Evolutionary conservation across 2,888 invertebrate genomes (phyloP), one percentile per base, ranked within the genome.

Genomic region (Nomada fucata): DNA sequence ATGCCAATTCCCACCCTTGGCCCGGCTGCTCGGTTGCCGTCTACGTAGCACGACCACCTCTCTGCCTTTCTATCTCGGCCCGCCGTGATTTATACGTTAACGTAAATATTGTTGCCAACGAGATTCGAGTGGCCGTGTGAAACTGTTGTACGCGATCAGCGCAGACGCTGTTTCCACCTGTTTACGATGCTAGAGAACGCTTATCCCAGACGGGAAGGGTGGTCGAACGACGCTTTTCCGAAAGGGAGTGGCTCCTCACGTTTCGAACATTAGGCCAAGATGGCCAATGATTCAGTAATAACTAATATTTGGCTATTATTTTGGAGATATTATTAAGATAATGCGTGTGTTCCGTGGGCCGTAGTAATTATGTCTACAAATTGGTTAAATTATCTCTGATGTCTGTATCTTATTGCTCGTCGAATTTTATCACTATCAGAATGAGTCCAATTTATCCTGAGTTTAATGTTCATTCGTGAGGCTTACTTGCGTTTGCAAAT

Each of bases 61-160:
- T 57, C 75, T 23, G 61, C 64, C 67, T 57, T 61, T 68, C 81
- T 79, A 82, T 79, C 87, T 79, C 67, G 53, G 63, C 78, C 70
- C 69, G 61, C 68, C 84, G 89, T 92, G 93, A 93, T 93, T 93
- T 93, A 93, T 93, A 87, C 91, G 90, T 91, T 89, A 90, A 91
- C 91, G 92, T 92, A 90, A 91, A 91, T 91, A 92, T 89, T 91
- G 92, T 92, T 91, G 89, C 86, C 86, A 82, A 73, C 87, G 84
- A 73, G 84, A 83, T 84, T 79, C 85, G 73, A 84, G 82, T 72
- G 85, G 76, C 57, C 72, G 76, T 74, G 67, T 57, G 80, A 73
- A 68, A 26, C 59, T 55, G 70, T 57, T 76, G 79, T 73, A 77
- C 86, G 80, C 86, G 83, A 87, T 83, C 88, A 79, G 79, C 81